Evolutionary conservation across 2,113 vertebrate genomes (phyloP).

Genomic region (Menura novaehollandiae): DNA sequence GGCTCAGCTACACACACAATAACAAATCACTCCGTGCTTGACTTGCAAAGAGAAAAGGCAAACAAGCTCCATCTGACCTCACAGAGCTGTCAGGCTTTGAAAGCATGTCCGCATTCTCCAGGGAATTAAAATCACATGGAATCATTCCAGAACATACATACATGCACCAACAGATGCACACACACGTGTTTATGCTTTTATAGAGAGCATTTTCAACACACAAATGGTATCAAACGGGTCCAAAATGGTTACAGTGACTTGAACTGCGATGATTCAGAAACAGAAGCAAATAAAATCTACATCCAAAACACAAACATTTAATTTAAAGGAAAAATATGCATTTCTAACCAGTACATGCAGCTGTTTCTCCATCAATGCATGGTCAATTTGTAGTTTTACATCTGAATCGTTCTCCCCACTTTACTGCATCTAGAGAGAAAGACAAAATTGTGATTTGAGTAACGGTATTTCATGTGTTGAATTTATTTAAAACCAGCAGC

Average conservation of each 20-base stretch:
- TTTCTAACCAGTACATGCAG: slow-evolving; percentile 49
- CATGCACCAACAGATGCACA: not conserved
- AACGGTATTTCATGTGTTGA: not conserved
- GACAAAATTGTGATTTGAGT: not conserved
- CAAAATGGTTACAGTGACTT: not conserved
- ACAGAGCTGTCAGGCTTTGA: not conserved
- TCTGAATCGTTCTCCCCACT: not conserved
- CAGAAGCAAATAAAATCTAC: not conserved
- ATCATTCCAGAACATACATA: not conserved
- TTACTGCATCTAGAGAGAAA: slow-evolving; percentile 47
- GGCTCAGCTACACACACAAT: not conserved
- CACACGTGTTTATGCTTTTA: not conserved
- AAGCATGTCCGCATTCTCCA: not conserved
- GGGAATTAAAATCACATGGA: not conserved
- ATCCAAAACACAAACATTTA: not conserved
- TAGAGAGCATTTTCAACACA: not conserved
- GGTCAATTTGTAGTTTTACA: not conserved
- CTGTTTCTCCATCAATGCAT: not conserved
- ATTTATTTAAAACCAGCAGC: not conserved
- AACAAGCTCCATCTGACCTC: not conserved
- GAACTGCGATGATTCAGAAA: not conserved
- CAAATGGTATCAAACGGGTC: not conserved
- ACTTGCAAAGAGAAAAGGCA: not conserved
- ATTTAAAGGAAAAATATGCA: not conserved
- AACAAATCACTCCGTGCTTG: not conserved